phyloP scores from a whole-genome alignment of 2,797 vertebrate genomes.

The Micromesistius poutassou region DNA sequence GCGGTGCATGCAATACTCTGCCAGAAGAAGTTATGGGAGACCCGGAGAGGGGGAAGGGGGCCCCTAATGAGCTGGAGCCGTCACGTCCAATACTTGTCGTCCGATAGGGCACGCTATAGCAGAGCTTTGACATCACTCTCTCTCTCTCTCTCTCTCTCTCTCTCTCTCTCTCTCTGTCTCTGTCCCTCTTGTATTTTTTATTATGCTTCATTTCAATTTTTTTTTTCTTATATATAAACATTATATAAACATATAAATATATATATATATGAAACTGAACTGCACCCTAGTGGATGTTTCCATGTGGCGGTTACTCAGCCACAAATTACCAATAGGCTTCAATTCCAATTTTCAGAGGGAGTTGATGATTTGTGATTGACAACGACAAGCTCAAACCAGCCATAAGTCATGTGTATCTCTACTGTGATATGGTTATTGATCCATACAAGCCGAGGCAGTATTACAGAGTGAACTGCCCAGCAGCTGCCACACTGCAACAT shows the following conservation, averaged over 20 bases:
- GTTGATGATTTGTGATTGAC: background rate
- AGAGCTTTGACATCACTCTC: background rate
- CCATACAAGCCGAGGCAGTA: background rate
- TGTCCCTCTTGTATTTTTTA: background rate
- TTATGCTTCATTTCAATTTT: background rate
- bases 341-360: background rate
- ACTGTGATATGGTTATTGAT: background rate
- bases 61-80: slow-evolving; percentile 37
- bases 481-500: too few species aligned
- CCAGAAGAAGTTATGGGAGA: slow-evolving; percentile 29
- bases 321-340: background rate
- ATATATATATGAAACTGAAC: background rate
- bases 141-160: background rate
- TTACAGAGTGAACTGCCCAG: too few species aligned
- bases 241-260: background rate
- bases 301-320: background rate
- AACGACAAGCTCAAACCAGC: background rate
- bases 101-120: slow-evolving; percentile 17
- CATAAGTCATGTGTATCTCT: background rate
- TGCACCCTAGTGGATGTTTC: background rate
- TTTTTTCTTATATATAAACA: background rate
- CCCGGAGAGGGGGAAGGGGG: slow-evolving; percentile 13
- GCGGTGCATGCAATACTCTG: slow-evolving; percentile 39
- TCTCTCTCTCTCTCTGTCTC: background rate
- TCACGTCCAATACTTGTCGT: slow-evolving; percentile 39